A percentile compares a stretch with the other conserved stretches of the same genome.
These are phyloP conservation scores for Heteromurus nitidus DNA, from an alignment of 2,888 invertebrate genomes.

Conservation along the genomic window DNA sequence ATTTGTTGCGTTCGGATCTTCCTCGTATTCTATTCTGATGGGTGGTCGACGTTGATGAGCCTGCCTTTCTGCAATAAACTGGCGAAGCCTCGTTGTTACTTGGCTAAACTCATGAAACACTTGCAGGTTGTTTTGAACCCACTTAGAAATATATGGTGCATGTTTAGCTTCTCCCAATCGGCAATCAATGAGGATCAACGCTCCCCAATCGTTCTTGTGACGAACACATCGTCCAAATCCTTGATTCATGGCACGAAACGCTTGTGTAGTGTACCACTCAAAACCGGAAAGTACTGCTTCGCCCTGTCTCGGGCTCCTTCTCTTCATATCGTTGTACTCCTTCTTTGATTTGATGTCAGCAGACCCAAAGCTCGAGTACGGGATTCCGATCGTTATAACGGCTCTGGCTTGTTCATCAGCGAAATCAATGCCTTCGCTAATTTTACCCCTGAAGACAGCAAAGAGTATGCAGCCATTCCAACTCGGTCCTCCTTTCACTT, in stretches of 20 bases:
- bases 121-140: conserved; percentile 54
- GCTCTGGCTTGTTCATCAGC: conserved; percentile 71
- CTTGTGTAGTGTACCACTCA: conserved; percentile 69
- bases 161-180: conserved; percentile 24
- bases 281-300: conserved; percentile 50
- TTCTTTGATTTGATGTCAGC: conserved; percentile 49
- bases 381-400: conserved; percentile 71
- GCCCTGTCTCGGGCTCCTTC: background rate
- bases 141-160: conserved; percentile 44
- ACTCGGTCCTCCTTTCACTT: conserved; percentile 29
- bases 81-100: background rate
- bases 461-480: conserved; percentile 67
- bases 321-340: conserved; percentile 56
- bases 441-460: conserved; percentile 69
- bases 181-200: conserved; percentile 64
- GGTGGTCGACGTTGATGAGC: background rate
- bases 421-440: conserved; percentile 72
- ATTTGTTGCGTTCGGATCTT: conserved; percentile 2
- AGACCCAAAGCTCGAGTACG: conserved; percentile 48
- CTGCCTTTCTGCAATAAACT: conserved; percentile 19
- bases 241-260: conserved; percentile 70
- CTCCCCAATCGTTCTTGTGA: conserved; percentile 69
- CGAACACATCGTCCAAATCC: conserved; percentile 71
- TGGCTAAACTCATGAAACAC: conserved; percentile 16
- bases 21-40: conserved; percentile 24